Evolutionary conservation across 2,113 vertebrate species (phyloP), one percentile per base, ranked within the genome.

Genomic region (Melanotaenia duboulayi): DNA sequence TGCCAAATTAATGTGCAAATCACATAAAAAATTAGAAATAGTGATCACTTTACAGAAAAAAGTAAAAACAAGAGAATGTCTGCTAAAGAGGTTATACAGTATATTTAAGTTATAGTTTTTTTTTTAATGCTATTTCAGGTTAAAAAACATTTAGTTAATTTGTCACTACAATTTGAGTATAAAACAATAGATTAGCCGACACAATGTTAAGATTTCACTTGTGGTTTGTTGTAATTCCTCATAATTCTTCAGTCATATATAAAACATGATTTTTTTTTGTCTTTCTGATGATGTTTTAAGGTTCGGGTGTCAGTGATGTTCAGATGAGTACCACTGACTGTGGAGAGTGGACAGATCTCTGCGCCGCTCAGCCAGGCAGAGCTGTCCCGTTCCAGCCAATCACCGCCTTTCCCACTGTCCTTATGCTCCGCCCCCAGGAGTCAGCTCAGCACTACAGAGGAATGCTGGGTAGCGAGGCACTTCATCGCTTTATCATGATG

Each of bases 301-400:
- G 78, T 7, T 50, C 77, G 89, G 94, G 86, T 46, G 80, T 87
- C 0, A 69, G 11, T 0, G 87, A 87, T 3, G 44, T 96, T 48
- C 90, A 92, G 35, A 90, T 99, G 81, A 86, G 90, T 2, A 84
- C 72, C 0, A 85, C 98, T 2, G 94, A 98, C 87, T 99, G 97
- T 76, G 95, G 94, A 40, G 97, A 98, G 78, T 98, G 96, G 96
- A 92, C 95, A 4, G 90, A 94, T 23, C 51, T 97, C 11, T 99
- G 97, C 23, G 75, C 66, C 0, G 89, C 90, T 65, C 92, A 95
- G 90, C 90, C 94, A 0, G 71, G 94, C 66, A 89, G 13, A 86
- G 80, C 42, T 87, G 58, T 49, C 17, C 96, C 46, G 81, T 91
- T 90, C 65, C 78, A 76, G 54, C 95, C 95, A 7, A 75, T 97